Conservation (phyloP, 2,888 invertebrate genomes). For the Entomobrya proxima region DNA sequence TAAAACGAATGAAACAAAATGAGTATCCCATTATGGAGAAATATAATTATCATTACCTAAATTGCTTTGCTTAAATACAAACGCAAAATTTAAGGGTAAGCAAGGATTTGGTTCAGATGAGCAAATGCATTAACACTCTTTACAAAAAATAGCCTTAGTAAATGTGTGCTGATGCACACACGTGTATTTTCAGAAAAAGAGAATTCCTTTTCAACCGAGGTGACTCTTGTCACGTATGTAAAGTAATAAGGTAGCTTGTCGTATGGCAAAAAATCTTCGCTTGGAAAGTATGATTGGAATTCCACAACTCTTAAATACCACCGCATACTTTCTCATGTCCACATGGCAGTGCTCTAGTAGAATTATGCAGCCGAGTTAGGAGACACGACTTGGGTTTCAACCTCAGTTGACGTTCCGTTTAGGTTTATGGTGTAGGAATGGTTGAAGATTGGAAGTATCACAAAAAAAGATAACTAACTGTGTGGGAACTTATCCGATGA, state of each 20-base stretch:
- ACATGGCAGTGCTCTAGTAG: neutral
- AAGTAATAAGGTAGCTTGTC: neutral
- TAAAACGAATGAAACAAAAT: neutral
- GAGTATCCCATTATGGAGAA: constrained; percentile 7
- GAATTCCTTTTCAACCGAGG: neutral
- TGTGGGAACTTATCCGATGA: constrained; percentile 52
- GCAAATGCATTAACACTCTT: constrained; percentile 39
- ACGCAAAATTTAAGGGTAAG: neutral
- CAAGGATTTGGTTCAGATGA: constrained; percentile 22
- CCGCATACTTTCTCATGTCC: constrained; percentile 38
- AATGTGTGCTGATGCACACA: neutral
- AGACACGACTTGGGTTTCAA: neutral
- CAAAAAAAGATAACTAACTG: neutral
- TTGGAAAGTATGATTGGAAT: constrained; percentile 36
- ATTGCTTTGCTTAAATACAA: neutral
- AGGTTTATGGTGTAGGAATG: neutral
- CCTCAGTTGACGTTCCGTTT: neutral
- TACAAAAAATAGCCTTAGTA: neutral
- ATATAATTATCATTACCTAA: constrained; percentile 11
- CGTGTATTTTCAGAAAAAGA: too few relatives aligned
- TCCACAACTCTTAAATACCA: constrained; percentile 40
- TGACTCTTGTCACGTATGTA: neutral
- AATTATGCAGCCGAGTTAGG: constrained; percentile 7
- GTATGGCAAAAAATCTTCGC: constrained; percentile 3
- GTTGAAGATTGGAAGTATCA: neutral